Percentiles rank a stretch among this genome's conserved stretches.
phyloP scores from a whole-genome alignment of 2,113 vertebrate genomes.

The Sapajus apella region DNA sequence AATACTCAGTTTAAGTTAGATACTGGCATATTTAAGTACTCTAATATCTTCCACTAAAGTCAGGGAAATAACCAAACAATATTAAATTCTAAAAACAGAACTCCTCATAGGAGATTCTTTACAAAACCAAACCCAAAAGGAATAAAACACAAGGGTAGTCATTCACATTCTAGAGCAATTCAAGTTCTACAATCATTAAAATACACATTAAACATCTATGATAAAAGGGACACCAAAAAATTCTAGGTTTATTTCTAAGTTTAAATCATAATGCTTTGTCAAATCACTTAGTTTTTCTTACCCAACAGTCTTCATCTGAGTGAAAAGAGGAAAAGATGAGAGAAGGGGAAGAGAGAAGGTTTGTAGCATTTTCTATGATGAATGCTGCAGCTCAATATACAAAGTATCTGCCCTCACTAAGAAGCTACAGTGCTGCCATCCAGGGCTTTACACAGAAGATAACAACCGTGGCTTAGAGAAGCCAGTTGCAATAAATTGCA shows the following conservation, averaged over 20 bases:
- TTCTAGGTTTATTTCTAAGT: conserved; percentile 53
- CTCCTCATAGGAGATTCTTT: conserved; percentile 72
- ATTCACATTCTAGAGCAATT: conserved; percentile 82
- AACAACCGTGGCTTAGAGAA: conserved; percentile 7
- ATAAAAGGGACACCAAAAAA: conserved; percentile 71
- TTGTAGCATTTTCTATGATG: not conserved
- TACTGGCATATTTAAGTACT: conserved; percentile 56
- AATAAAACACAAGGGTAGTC: conserved; percentile 33
- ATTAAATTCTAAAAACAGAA: conserved; percentile 44
- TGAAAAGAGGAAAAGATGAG: not conserved
- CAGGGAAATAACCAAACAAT: conserved; percentile 66
- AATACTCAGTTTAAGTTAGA: conserved; percentile 59
- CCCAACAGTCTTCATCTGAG: conserved; percentile 51
- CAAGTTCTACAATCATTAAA: conserved; percentile 76
- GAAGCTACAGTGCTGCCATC: conserved; percentile 3
- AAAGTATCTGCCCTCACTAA: not conserved
- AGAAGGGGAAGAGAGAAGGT: not conserved
- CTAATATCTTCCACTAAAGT: conserved; percentile 62
- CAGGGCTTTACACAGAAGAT: conserved; percentile 4
- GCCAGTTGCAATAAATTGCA: conserved; percentile 49
- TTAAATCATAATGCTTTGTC: conserved; percentile 48
- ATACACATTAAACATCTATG: conserved; percentile 61
- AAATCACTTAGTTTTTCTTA: conserved; percentile 64
- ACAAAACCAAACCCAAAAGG: conserved; percentile 61
- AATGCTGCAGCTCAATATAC: not conserved